Evolutionary conservation across 2,888 invertebrate species (phyloP).

Genomic region (Thera britannica): DNA sequence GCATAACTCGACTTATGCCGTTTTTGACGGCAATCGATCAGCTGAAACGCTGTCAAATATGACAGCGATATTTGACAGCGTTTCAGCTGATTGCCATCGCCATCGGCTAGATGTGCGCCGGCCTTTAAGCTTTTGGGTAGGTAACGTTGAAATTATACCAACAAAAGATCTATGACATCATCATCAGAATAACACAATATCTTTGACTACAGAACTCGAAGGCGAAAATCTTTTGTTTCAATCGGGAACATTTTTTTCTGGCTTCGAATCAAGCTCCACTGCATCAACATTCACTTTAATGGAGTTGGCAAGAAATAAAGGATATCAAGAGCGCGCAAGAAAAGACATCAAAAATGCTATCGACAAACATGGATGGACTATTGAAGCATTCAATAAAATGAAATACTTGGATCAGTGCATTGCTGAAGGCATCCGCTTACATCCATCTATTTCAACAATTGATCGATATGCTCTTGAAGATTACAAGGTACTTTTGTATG

Average conservation of each 20-base stretch:
- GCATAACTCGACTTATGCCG: too few species aligned
- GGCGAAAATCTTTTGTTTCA: slow-evolving; percentile 47
- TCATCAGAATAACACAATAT: neutral
- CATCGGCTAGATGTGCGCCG: too few species aligned
- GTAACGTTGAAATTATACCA: neutral
- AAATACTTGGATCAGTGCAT: slow-evolving; percentile 47
- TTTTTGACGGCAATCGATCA: too few species aligned
- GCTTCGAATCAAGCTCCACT: slow-evolving; percentile 48
- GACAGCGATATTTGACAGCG: too few species aligned
- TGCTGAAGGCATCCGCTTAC: slow-evolving; percentile 43
- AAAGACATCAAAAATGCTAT: slow-evolving; percentile 40
- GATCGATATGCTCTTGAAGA: slow-evolving; percentile 33
- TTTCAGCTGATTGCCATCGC: too few species aligned
- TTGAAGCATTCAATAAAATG: slow-evolving; percentile 46
- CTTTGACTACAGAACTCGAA: slow-evolving; percentile 41
- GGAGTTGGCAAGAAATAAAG: slow-evolving; percentile 44
- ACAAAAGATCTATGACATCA: neutral
- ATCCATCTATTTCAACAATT: slow-evolving; percentile 45
- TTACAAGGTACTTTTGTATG: slow-evolving; percentile 8
- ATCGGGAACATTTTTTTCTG: slow-evolving; percentile 48
- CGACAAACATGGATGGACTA: slow-evolving; percentile 43
- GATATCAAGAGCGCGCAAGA: slow-evolving; percentile 38
- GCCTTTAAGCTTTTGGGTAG: too few species aligned
- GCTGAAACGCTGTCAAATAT: too few species aligned
- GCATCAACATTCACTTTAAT: slow-evolving; percentile 44